Evolutionary conservation across 1,140 invertebrate genomes (phyloP), one percentile per base, ranked within the genome.

Genomic region (Brachionus calyciflorus): DNA sequence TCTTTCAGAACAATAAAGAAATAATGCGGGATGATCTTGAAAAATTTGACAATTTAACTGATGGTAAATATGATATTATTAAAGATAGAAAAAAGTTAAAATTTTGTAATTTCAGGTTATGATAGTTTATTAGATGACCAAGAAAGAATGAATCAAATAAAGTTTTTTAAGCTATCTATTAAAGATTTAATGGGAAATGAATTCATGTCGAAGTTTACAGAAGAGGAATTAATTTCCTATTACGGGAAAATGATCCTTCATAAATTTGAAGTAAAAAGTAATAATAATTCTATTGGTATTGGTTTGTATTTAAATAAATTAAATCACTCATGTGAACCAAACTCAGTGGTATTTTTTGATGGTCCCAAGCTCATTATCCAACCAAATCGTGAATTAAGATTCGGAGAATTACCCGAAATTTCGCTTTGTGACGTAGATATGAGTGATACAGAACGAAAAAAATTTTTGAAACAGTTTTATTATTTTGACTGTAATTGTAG

Each of bases 321-420:
- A n/a, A 30, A 57, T 0, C 53, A 57, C 30, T 57, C 53, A 28
- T 57, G 53, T 33, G 53, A 57, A 30, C 53, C 53, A 17, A 57
- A 57, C 5, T 57, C 24, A 12, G 10, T 17, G 28, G 24, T 33
- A 10, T 7, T 28, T 14, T 57, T 57, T 26, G 30, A 37, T 57
- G 53, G 53, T n/a, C n/a, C 14, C n/a, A 28, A 26, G 6, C 0
- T 30, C 4, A 5, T n/a, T 2, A 28, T 57, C 14, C 26, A 57
- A 57, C 24, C 53, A 30, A 30, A 28, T 30, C 9, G 7, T 5
- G 12, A n/a, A 21, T n/a, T 57, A 7, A n/a, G 26, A 7, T n/a
- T n/a, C n/a, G 3, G 30, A n/a, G 53, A 57, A 28, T 5, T 28
- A 2, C 26, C 21, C 12, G n/a, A n/a, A 14, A 30, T 57, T 37